These are phyloP conservation scores for Leptarthrus brevirostris DNA, from an alignment of 2,888 invertebrate genomes.

Conservation along the genomic window DNA sequence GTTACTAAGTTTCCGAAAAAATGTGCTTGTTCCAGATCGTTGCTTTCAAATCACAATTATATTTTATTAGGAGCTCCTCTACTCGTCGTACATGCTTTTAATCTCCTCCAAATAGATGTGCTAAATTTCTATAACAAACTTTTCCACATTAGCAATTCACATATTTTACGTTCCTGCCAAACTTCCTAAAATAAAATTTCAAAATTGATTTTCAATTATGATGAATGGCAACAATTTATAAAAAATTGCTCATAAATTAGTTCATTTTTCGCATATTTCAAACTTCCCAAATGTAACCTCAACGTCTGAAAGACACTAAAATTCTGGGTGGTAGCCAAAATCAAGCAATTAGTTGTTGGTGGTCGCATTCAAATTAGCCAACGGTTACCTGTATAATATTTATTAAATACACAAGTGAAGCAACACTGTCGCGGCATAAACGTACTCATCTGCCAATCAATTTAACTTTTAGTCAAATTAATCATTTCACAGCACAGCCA, in stretches of 20 bases:
- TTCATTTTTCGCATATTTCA: background rate
- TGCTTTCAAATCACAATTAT: too few species aligned
- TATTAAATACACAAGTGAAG: slow-evolving; percentile 14
- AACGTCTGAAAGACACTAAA: background rate
- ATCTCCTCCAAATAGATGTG: too few species aligned
- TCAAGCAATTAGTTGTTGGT: slow-evolving; percentile 32
- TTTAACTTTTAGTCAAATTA: slow-evolving; percentile 44
- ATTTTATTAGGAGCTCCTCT: too few species aligned
- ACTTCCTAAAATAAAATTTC: too few species aligned
- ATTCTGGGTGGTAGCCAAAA: slow-evolving; percentile 28
- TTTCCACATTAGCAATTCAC: too few species aligned
- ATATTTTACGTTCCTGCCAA: too few species aligned
- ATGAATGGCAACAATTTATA: slow-evolving; percentile 33
- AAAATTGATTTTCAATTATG: slow-evolving; percentile 4
- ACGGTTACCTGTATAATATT: slow-evolving; percentile 6
- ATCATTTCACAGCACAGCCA: slow-evolving; percentile 44
- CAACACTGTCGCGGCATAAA: slow-evolving; percentile 17
- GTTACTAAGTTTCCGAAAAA: too few species aligned
- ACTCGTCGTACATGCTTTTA: too few species aligned
- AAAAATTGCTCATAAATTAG: slow-evolving; percentile 45
- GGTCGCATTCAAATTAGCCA: slow-evolving; percentile 33
- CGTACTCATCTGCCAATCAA: slow-evolving; percentile 41
- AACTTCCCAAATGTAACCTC: slow-evolving; percentile 12
- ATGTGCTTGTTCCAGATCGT: too few species aligned
- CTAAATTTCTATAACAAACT: too few species aligned